A percentile compares a stretch with the other conserved stretches of the same genome.
These are phyloP conservation scores for Ascidia mentula DNA, from an alignment of 23 tunicate genomes.

Conservation along the genomic window DNA sequence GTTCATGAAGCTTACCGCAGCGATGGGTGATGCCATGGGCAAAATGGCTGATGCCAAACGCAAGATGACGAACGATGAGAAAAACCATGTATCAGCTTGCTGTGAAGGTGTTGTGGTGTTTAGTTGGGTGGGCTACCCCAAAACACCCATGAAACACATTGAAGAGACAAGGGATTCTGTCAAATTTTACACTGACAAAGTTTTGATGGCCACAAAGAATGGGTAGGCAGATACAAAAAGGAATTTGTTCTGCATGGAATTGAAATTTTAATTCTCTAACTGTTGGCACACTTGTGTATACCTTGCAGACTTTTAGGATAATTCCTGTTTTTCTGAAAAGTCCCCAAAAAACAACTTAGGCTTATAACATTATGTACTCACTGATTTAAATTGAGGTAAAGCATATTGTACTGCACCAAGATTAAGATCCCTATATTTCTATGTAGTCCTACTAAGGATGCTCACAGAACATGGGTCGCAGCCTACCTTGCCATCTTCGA, in stretches of 20 bases:
- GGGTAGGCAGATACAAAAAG: constrained; percentile 42
- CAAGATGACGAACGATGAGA: constrained; percentile 25
- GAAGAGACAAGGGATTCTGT: constrained; percentile 68
- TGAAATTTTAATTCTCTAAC: too few species aligned
- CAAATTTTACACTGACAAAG: constrained; percentile 90
- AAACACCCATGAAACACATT: constrained; percentile 76
- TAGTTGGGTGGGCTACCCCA: constrained; percentile 69
- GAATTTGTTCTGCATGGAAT: too few species aligned
- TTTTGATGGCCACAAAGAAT: constrained; percentile 55
- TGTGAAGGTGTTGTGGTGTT: constrained; percentile 68
- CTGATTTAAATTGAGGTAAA: too few species aligned
- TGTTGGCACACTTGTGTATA: too few species aligned
- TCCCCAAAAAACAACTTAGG: too few species aligned
- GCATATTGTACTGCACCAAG: too few species aligned
- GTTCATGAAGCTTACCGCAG: constrained; percentile 13
- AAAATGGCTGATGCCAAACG: constrained; percentile 19
- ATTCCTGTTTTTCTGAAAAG: too few species aligned
- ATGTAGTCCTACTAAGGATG: constrained; percentile 6
- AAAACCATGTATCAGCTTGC: constrained; percentile 48
- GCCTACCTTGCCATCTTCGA: constrained; percentile 41
- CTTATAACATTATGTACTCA: too few species aligned
- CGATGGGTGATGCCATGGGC: constrained; percentile 24
- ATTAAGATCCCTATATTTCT: too few species aligned
- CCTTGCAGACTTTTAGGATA: too few species aligned
- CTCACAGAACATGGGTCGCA: constrained; percentile 67